Evolutionary conservation across 2,888 invertebrate genomes (phyloP).

Genomic region (Lordiphosa fenestrarum): DNA sequence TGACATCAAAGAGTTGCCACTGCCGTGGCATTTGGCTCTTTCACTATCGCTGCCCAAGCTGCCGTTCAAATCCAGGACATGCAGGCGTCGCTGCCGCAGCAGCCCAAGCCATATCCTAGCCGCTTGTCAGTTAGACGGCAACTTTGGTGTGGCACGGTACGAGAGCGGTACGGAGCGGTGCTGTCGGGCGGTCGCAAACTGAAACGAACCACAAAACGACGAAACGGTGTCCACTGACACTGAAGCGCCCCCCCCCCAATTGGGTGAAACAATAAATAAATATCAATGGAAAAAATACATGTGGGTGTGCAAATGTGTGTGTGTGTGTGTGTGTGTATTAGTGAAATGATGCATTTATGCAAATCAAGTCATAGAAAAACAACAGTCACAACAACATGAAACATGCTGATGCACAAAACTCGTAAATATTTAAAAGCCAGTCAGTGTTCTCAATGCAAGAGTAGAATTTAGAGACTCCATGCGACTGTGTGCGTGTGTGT

Average conservation of each 20-base stretch:
- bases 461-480: slow-evolving; percentile 33
- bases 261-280: slow-evolving; percentile 29
- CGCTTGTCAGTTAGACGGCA: slow-evolving; percentile 59
- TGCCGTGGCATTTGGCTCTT: background rate
- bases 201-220: slow-evolving; percentile 14
- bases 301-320: slow-evolving; percentile 9
- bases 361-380: slow-evolving; percentile 28
- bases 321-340: slow-evolving; percentile 12
- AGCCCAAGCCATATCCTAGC: background rate
- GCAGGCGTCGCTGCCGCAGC: background rate
- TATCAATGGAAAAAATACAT: slow-evolving; percentile 15
- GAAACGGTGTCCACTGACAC: slow-evolving; percentile 25
- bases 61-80: slow-evolving; percentile 11
- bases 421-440: slow-evolving; percentile 52
- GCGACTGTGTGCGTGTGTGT: slow-evolving; percentile 13
- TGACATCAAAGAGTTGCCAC: slow-evolving; percentile 33
- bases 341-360: slow-evolving; percentile 54
- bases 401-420: slow-evolving; percentile 36
- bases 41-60: background rate
- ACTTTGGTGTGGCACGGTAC: slow-evolving; percentile 52
- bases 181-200: slow-evolving; percentile 23
- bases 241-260: background rate
- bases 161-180: slow-evolving; percentile 36
- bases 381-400: slow-evolving; percentile 13
- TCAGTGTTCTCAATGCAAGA: slow-evolving; percentile 34